Base-by-base conservation (phyloP, 2,888 invertebrate species). In the Cryptophagus acutangulus region DNA sequence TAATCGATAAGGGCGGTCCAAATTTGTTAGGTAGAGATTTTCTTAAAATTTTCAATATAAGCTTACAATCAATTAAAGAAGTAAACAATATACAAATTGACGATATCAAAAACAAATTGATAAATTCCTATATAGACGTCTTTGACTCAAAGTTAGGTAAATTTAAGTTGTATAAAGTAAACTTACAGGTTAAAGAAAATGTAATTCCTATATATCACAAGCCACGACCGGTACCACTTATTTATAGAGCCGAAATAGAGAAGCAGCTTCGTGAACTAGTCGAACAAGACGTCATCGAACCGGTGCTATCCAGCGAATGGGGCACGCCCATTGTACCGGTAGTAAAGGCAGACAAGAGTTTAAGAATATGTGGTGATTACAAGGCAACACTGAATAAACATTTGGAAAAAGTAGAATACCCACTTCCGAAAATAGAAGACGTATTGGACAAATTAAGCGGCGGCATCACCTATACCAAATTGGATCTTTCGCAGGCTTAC, bases 301-400 rank as follows among this genome's bases (percentile, higher is more conserved):
- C 15, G 15, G 29, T 43, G 6, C 33, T 40, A 2, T 12, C 28
- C 12, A 18, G 17, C 10, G 30, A 43, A 12, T 54, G 53, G 47
- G 53, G 41, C 1, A 46, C 49, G 5, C 47, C 48, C 15, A 25
- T 52, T 10, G 49, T 53, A 9, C 48, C 45, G n/a, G 39, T 51
- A n/a, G 29, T 49, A 17, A 53, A 53, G 24, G 26, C 28, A n/a
- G 38, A 50, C 36, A 42, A 43, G 4, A 33, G 17, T 13, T 17
- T 52, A n/a, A 31, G 52, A 13, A 13, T 54, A n/a, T 54, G 55
- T 45, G 51, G 43, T 13, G 54, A 52, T 36, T 54, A 50, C 38
- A 55, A 51, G 17, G 37, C 41, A 2, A 54, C 51, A 12, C 18
- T 53, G 15, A 52, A 53, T 37, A 39, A 41, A 24, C 17, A 33